Conservation (phyloP, 2,888 invertebrate genomes). For the Hypomecis atomaria region DNA sequence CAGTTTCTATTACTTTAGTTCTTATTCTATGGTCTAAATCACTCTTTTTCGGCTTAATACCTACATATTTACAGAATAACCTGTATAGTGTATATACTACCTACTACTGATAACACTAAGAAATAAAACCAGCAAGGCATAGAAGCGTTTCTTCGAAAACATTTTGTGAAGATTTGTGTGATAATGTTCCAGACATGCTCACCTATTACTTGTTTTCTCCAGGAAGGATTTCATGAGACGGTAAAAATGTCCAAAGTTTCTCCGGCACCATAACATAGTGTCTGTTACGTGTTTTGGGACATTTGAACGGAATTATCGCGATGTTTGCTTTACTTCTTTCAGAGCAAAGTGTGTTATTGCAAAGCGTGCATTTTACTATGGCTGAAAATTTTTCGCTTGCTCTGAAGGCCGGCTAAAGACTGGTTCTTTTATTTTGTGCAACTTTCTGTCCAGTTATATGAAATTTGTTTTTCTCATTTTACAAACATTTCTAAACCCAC, state of each 20-base stretch:
- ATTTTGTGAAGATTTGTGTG: slow-evolving; percentile 63
- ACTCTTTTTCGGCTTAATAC: no score
- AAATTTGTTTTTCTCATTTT: no score
- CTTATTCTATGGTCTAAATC: no score
- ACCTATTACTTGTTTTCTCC: slow-evolving; percentile 54
- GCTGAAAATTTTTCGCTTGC: slow-evolving; percentile 15
- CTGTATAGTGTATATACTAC: no score
- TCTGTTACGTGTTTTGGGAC: slow-evolving; percentile 59
- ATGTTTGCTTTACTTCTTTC: slow-evolving; percentile 51
- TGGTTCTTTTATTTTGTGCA: no score
- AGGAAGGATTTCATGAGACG: slow-evolving; percentile 58
- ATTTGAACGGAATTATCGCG: slow-evolving; percentile 57
- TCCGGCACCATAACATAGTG: slow-evolving; percentile 59
- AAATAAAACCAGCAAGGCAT: slow-evolving; percentile 52
- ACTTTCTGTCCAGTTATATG: no score
- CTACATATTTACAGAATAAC: no score
- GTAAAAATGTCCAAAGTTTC: slow-evolving; percentile 72
- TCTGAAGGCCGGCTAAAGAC: no score
- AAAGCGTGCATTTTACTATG: slow-evolving; percentile 23
- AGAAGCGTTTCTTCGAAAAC: slow-evolving; percentile 53
- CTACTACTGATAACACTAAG: slow-evolving; percentile 37
- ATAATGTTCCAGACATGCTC: slow-evolving; percentile 52
- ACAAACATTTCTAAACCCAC: no score
- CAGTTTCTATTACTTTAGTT: no score
- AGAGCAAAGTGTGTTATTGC: slow-evolving; percentile 29